phyloP scores from a whole-genome alignment of 2,888 invertebrate genomes.

The Poecilobothrus nobilitatus region DNA sequence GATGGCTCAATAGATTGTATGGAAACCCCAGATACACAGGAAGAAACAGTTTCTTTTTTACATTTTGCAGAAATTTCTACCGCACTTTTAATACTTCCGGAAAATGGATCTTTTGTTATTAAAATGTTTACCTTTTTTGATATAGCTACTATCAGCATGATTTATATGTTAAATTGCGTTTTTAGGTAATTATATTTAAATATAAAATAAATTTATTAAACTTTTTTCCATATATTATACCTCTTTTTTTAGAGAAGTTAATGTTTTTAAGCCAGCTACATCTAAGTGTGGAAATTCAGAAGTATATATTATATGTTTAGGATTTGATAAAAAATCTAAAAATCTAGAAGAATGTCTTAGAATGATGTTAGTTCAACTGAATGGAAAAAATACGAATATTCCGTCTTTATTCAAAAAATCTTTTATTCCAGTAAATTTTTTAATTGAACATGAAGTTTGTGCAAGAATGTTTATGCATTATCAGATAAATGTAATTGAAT shows the following conservation, averaged over 20 bases:
- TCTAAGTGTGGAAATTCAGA: slow-evolving; percentile 96
- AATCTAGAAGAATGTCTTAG: slow-evolving; percentile 11
- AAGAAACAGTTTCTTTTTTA: slow-evolving; percentile 64
- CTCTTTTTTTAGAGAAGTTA: slow-evolving; percentile 46
- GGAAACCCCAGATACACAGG: slow-evolving; percentile 78
- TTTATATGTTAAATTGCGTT: slow-evolving; percentile 68
- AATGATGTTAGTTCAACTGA: slow-evolving; percentile 36
- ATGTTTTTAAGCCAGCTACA: slow-evolving; percentile 77
- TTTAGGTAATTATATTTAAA: slow-evolving; percentile 57
- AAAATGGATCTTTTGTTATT: slow-evolving; percentile 68
- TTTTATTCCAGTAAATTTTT: slow-evolving; percentile 54
- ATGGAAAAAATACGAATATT: slow-evolving; percentile 16
- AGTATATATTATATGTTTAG: slow-evolving; percentile 70
- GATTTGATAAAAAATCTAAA: slow-evolving; percentile 29
- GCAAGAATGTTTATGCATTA: slow-evolving; percentile 56
- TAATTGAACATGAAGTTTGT: slow-evolving; percentile 57
- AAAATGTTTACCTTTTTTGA: slow-evolving; percentile 91
- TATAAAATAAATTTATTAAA: too few species aligned
- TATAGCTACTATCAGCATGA: slow-evolving; percentile 63
- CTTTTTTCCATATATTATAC: too few species aligned
- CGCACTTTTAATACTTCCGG: slow-evolving; percentile 60
- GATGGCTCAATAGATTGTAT: slow-evolving; percentile 92
- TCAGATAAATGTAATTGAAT: slow-evolving; percentile 59
- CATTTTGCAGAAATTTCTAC: slow-evolving; percentile 77
- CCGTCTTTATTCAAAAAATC: slow-evolving; percentile 50